Evolutionary conservation across 1,140 invertebrate genomes (phyloP).

Genomic region (Stegodyphus dumicola): DNA sequence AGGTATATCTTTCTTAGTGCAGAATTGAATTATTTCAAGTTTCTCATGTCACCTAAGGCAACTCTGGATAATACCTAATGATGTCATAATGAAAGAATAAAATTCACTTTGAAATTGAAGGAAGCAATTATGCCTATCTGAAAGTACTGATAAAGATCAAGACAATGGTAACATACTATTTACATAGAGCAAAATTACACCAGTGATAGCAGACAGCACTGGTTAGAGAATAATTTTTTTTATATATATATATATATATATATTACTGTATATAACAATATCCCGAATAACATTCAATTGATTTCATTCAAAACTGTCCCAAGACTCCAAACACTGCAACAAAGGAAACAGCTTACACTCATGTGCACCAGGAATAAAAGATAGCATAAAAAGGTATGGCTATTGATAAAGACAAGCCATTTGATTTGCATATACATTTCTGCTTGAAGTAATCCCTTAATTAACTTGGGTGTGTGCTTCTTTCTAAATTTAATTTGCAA

Average conservation of each 20-base stretch:
- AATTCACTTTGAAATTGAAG: conserved; percentile 15
- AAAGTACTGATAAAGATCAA: conserved; percentile 54
- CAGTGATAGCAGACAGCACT: conserved; percentile 37
- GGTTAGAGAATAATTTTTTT: conserved; percentile 42
- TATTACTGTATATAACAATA: conserved; percentile 61
- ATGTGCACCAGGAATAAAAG: conserved; percentile 51
- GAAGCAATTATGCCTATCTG: conserved; percentile 22
- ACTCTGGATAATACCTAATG: conserved; percentile 25
- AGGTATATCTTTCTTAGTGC: background rate
- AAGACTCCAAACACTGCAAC: conserved; percentile 40
- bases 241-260: conserved; percentile 31
- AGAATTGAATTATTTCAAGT: conserved; percentile 29
- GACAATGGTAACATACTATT: conserved; percentile 57
- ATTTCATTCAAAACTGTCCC: conserved; percentile 43
- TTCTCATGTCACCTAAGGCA: conserved; percentile 29
- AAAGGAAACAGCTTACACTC: conserved; percentile 45
- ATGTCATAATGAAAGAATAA: conserved; percentile 48
- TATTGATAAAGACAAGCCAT: conserved; percentile 36
- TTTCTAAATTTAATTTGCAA: background rate
- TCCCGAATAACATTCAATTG: conserved; percentile 53
- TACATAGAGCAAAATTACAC: conserved; percentile 60
- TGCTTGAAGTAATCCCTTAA: conserved; percentile 26
- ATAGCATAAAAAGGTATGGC: conserved; percentile 49
- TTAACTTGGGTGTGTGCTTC: conserved; percentile 24
- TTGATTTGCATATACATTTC: conserved; percentile 27